Base-by-base conservation (phyloP, 2,797 vertebrate species). In the Amazonetta brasiliensis region DNA sequence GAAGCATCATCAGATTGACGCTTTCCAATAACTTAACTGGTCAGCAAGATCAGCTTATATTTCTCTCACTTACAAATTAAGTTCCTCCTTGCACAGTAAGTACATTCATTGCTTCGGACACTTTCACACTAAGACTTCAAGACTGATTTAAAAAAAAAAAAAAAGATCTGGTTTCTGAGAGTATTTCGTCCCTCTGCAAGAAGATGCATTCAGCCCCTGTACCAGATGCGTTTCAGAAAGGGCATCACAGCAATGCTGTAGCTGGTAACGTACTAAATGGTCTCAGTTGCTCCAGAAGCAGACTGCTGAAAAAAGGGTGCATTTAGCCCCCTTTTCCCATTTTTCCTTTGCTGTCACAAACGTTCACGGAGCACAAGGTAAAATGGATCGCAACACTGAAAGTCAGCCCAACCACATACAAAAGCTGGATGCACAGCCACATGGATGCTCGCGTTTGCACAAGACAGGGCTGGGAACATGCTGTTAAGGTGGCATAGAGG, bases 401-500 rank as follows among this genome's bases (percentile, higher is more conserved):
- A 92, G 68, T 37, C 37, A 82, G 41, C 26, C 10, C 11, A 28
- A 31, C 3, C 14, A 80, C 83, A 75, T 6, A 8, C 6, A 77
- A 48, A 74, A 83, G 12, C 26, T 48, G 46, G 4, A 22, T n/a
- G 12, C 31, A 5, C 0, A 2, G 48, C 39, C 12, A 3, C 39
- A 28, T 0, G 11, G 48, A 20, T 4, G 3, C 66, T 71, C 15
- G 28, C 1, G 11, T 21, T 19, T 22, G 50, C 50, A 56, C 7
- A 41, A 41, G n/a, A 13, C 19, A 55, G 22, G 58, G 59, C 37
- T 12, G 33, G 21, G 44, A 92, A 67, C 2, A 0, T 4, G 12
- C 14, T 87, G 67, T n/a, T 0, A 0, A 19, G 8, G 43, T 20
- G 25, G 55, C 41, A 9, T 4, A 0, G 22, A 71, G 26, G 35